Evolutionary conservation across 2,797 vertebrate genomes (phyloP).

Genomic region (Lacerta agilis): DNA sequence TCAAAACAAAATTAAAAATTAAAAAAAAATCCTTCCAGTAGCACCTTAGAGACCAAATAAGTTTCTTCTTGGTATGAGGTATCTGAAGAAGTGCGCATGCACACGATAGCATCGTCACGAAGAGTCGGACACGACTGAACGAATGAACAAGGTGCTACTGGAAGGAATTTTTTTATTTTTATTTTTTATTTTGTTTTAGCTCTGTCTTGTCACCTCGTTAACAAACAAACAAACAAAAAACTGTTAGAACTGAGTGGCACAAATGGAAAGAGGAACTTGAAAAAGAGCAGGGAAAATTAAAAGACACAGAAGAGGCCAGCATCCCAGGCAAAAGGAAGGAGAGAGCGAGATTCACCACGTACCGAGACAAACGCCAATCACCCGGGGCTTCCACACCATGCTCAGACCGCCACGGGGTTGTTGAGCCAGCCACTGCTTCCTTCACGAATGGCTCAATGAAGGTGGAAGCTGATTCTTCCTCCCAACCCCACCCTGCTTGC

Average conservation of each 20-base stretch:
- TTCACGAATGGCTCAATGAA: constrained; percentile 32
- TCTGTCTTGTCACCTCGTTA: neutral
- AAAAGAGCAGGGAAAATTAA: neutral
- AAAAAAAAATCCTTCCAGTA: too few relatives aligned
- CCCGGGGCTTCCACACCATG: constrained; percentile 61
- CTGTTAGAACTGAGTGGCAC: too few relatives aligned
- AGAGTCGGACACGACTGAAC: too few relatives aligned
- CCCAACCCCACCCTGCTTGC: neutral
- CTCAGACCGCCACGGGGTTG: constrained; percentile 42
- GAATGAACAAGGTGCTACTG: too few relatives aligned
- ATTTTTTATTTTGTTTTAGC: too few relatives aligned
- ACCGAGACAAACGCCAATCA: constrained; percentile 62
- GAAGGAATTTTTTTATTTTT: too few relatives aligned
- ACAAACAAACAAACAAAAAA: neutral
- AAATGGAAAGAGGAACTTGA: neutral
- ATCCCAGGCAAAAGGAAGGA: neutral
- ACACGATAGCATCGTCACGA: too few relatives aligned
- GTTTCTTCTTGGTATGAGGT: too few relatives aligned
- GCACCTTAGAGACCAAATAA: too few relatives aligned
- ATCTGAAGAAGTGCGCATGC: too few relatives aligned
- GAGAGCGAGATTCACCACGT: constrained; percentile 36
- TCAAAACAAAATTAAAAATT: too few relatives aligned
- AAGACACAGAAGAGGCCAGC: neutral
- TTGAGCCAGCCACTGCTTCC: constrained; percentile 45
- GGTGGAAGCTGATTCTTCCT: constrained; percentile 57